Evolutionary conservation across 2,888 invertebrate genomes (phyloP), one percentile per base, ranked within the genome.

Genomic region (Tortrix viridana): DNA sequence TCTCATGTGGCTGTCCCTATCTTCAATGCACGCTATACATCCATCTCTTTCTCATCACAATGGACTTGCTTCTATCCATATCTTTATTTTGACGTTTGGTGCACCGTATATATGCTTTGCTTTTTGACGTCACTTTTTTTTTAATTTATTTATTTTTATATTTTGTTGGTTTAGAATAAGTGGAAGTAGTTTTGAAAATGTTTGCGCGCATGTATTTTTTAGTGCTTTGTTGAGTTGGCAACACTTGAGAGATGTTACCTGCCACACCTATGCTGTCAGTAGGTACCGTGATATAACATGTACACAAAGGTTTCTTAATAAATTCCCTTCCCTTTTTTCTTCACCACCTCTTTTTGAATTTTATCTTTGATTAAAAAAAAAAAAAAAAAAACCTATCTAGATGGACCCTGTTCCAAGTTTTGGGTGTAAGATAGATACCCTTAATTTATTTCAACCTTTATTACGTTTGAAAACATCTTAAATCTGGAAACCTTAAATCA

Each of bases 241-340:
- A 83, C 87, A 87, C 87, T 89, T 91, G 92, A 91, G 91, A 92
- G 92, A 91, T 92, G 92, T 90, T 89, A 83, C 89, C 90, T 87
- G 81, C 84, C 81, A 80, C 77, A 81, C 84, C 86, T 80, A 80
- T 79, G 77, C 72, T 79, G 85, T 86, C 84, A 84, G 79, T n/a
- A n/a, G n/a, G n/a, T 79, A 18, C 43, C 50, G 62, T 65, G 55
- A 38, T 54, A 44, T 59, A 60, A 65, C 59, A 55, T 57, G 55
- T 56, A 62, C 56, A 56, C 48, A 22, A 18, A 9, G 22, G 16
- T 12, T 44, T 16, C 12, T 7, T 9, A 9, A 12, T 32, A 12
- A 32, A 26, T n/a, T n/a, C n/a, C n/a, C n/a, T n/a, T n/a, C n/a
- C n/a, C n/a, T n/a, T n/a, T n/a, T 32, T 32, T 32, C 7, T 1